These are phyloP conservation scores for Girardinus metallicus DNA, from an alignment of 2,797 vertebrate genomes.

Conservation along the genomic window DNA sequence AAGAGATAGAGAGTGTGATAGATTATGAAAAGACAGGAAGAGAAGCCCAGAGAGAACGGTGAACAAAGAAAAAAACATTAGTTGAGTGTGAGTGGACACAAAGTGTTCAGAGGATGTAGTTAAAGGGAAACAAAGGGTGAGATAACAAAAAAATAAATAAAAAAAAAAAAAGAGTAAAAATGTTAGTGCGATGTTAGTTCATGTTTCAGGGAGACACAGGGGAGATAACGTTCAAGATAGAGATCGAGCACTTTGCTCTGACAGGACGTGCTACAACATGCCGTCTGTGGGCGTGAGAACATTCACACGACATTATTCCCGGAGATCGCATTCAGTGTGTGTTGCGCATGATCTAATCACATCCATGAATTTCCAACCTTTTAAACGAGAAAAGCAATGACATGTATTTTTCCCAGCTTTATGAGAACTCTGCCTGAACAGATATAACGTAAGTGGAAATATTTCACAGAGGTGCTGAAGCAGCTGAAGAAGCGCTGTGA, in stretches of 20 bases:
- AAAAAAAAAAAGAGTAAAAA: conserved; percentile 42
- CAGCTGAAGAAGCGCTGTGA: background rate
- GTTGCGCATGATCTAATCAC: background rate
- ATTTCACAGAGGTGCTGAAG: conserved; percentile 4
- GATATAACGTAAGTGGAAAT: background rate
- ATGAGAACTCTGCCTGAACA: background rate
- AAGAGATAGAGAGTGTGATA: conserved; percentile 52
- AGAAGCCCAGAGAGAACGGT: conserved; percentile 44
- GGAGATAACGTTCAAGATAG: conserved; percentile 66
- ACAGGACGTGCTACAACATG: conserved; percentile 65
- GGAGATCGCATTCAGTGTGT: background rate
- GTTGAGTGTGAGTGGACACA: conserved; percentile 11
- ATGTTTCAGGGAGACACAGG: conserved; percentile 50
- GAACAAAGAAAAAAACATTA: background rate
- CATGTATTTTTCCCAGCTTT: background rate
- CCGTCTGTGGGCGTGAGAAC: conserved; percentile 55
- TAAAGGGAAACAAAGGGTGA: conserved; percentile 2
- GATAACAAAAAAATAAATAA: too few relatives aligned
- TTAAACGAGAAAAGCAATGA: background rate
- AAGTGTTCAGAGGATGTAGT: background rate
- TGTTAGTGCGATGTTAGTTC: conserved; percentile 51
- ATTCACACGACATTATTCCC: conserved; percentile 44
- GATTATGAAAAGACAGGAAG: conserved; percentile 28
- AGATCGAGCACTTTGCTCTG: conserved; percentile 37
- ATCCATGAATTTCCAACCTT: conserved; percentile 2